Conservation (phyloP, 2,797 vertebrate species). For the Gymnopithys bicolor region DNA sequence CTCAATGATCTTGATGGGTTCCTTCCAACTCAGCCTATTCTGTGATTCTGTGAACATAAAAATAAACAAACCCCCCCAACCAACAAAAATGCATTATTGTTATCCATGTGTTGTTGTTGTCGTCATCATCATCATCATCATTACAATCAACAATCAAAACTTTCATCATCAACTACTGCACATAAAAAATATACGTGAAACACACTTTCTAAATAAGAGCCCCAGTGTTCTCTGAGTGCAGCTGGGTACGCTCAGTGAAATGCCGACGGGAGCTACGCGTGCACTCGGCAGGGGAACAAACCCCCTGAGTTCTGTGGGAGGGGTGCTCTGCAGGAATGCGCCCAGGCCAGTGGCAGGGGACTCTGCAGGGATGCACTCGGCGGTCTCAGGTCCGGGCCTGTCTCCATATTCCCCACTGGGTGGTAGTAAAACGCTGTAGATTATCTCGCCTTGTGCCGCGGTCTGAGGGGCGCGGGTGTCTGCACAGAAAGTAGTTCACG, state of each 20-base stretch:
- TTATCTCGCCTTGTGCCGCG: not conserved
- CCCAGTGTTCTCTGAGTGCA: fast-evolving
- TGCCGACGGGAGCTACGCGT: fast-evolving
- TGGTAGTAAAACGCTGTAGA: slow-evolving; percentile 11
- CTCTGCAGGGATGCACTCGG: fast-evolving
- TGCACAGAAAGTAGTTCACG: fast-evolving
- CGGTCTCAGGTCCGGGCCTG: fast-evolving
- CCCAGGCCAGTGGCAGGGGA: fast-evolving
- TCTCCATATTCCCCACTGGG: not conserved
- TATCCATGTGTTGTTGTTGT: too few relatives aligned
- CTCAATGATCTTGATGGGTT: not conserved
- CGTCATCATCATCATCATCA: not conserved
- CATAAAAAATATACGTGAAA: fast-evolving
- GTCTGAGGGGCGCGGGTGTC: fast-evolving
- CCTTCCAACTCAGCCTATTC: not conserved
- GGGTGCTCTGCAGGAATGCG: fast-evolving
- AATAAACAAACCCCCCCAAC: not conserved
- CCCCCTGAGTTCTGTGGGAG: not conserved
- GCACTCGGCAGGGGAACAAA: too few relatives aligned
- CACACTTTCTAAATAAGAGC: fast-evolving
- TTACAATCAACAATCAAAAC: not conserved
- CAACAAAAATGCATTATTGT: not conserved
- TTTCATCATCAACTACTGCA: too few relatives aligned
- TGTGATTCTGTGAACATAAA: not conserved
- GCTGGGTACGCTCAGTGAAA: not conserved